Conservation (phyloP, 2,113 vertebrate species). For the Taxidea taxus region DNA sequence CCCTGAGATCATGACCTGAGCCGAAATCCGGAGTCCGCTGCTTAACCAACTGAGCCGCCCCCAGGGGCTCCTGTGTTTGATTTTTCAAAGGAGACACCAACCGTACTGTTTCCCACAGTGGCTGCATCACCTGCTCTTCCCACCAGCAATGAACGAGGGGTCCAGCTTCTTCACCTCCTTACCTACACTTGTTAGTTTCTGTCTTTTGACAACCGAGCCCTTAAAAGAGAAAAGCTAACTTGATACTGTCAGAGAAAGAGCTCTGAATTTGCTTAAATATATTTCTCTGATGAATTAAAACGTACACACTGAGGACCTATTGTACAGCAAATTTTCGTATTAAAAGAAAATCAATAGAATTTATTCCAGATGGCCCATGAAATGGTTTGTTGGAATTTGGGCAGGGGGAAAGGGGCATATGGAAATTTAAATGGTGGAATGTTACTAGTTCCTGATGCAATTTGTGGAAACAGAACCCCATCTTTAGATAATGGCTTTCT, state of each 20-base stretch:
- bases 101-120: background rate
- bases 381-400: background rate
- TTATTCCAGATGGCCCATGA: background rate
- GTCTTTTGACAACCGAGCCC: background rate
- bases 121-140: background rate
- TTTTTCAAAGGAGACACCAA: background rate
- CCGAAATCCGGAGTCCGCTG: rapidly evolving
- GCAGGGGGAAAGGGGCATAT: background rate
- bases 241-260: background rate
- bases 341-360: background rate
- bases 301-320: background rate
- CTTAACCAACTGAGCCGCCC: background rate
- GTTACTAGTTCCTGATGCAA: background rate
- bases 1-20: background rate
- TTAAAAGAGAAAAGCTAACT: background rate
- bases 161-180: background rate
- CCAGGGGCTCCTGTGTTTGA: background rate
- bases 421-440: background rate
- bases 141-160: background rate
- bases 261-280: background rate
- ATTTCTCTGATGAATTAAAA: background rate
- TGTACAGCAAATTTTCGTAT: background rate
- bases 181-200: background rate
- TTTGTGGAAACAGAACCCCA: background rate
- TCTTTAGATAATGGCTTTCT: background rate